These are phyloP conservation scores for Zaprionus ornatus DNA, from an alignment of 1,140 invertebrate species.

Conservation along the genomic window DNA sequence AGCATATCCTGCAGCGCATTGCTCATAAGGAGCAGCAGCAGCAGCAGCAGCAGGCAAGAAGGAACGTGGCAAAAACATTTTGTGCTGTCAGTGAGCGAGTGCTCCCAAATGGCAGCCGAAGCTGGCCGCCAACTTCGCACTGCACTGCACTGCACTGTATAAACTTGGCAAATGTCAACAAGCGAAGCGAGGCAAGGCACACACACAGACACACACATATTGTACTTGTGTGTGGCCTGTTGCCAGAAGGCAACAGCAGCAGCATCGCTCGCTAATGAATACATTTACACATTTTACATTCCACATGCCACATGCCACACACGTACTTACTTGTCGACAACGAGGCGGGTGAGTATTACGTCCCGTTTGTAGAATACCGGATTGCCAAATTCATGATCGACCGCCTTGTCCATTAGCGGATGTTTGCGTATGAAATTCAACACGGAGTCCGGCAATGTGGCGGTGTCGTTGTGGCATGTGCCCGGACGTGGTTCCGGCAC, in stretches of 20 bases:
- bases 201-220: slow-evolving; percentile 18
- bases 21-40: slow-evolving; percentile 69
- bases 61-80: slow-evolving; percentile 49
- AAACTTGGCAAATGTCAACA: slow-evolving; percentile 62
- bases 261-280: slow-evolving; percentile 67
- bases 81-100: slow-evolving; percentile 62
- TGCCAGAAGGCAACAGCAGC: slow-evolving; percentile 33
- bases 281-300: slow-evolving; percentile 58
- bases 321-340: slow-evolving; percentile 87
- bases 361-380: slow-evolving; percentile 93
- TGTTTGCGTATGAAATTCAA: slow-evolving; percentile 95
- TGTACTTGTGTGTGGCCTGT: slow-evolving; percentile 15
- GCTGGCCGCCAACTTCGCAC: slow-evolving; percentile 15
- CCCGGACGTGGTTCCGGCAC: slow-evolving; percentile 94
- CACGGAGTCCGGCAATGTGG: slow-evolving; percentile 90
- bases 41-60: neutral
- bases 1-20: slow-evolving; percentile 74
- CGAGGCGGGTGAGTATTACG: slow-evolving; percentile 90
- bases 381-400: slow-evolving; percentile 90
- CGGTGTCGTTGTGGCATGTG: slow-evolving; percentile 92
- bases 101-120: slow-evolving; percentile 38
- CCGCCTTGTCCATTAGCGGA: slow-evolving; percentile 95
- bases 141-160: slow-evolving; percentile 29
- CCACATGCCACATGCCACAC: slow-evolving; percentile 1
- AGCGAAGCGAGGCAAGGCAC: slow-evolving; percentile 1